These are phyloP conservation scores for Nannoperca obscura DNA, from an alignment of 2,797 vertebrate genomes.

Conservation along the genomic window DNA sequence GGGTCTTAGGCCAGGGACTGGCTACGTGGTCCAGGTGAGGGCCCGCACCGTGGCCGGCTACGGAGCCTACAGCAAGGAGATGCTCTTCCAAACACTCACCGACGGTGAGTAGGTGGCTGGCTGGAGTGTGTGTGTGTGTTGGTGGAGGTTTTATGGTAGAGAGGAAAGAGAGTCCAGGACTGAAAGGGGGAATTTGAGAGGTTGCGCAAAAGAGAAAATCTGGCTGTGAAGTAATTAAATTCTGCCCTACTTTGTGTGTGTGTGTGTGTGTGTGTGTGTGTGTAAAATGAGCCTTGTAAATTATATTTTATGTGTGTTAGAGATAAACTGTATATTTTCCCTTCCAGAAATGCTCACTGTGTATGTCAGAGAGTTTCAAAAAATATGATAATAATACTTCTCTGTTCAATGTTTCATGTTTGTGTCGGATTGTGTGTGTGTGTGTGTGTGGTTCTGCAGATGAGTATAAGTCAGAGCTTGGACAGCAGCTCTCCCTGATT, in stretches of 20 bases:
- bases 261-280: constrained; percentile 39
- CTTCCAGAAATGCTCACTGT: constrained; percentile 31
- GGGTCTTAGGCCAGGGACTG: constrained; percentile 90
- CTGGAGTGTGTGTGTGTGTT: constrained; percentile 45
- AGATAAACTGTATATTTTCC: constrained; percentile 35
- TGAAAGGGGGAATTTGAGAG: constrained; percentile 38
- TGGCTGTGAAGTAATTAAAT: constrained; percentile 66
- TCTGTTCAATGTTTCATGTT: constrained; percentile 28
- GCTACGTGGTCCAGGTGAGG: constrained; percentile 94
- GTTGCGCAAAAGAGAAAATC: constrained; percentile 49
- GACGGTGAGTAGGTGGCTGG: constrained; percentile 87
- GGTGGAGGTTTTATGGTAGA: constrained; percentile 36
- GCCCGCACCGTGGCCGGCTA: constrained; percentile 93
- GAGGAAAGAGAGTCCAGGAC: constrained; percentile 39
- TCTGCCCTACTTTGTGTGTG: constrained; percentile 50
- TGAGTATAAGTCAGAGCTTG: constrained; percentile 95
- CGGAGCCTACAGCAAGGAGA: constrained; percentile 94
- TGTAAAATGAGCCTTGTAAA: constrained; percentile 46
- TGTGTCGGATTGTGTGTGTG: background rate
- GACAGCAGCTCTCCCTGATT: constrained; percentile 95
- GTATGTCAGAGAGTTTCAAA: constrained; percentile 6
- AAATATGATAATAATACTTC: constrained; percentile 10
- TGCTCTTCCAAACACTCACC: constrained; percentile 96
- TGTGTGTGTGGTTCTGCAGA: constrained; percentile 80
- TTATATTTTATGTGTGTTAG: constrained; percentile 25